phyloP scores from a whole-genome alignment of 1,140 invertebrate genomes.

The Philotrypesis tridentata region DNA sequence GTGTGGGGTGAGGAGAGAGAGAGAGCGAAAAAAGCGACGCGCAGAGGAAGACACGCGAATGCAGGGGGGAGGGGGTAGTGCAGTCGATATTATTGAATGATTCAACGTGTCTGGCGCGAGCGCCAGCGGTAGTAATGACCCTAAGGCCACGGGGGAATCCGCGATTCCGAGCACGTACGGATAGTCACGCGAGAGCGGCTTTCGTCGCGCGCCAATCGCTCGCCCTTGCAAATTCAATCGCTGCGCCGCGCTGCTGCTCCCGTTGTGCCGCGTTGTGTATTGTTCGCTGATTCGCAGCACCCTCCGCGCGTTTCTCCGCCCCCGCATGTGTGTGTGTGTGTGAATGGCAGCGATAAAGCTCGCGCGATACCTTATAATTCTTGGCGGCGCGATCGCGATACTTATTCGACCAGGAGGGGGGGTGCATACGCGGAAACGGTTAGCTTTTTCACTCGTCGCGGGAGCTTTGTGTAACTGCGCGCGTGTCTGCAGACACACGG shows the following conservation, averaged over 20 bases:
- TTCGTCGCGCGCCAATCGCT: constrained; percentile 4
- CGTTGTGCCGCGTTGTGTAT: not conserved
- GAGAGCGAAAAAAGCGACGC: not conserved
- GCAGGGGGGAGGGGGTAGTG: not conserved
- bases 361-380: not conserved
- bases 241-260: not conserved
- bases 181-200: constrained; percentile 31
- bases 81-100: constrained; percentile 39
- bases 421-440: no score
- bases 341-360: no score
- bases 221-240: constrained; percentile 29
- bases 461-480: no score
- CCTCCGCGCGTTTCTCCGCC: no score
- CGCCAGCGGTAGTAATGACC: constrained; percentile 22
- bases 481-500: no score
- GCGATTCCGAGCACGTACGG: constrained; percentile 29
- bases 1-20: not conserved
- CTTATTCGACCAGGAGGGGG: no score
- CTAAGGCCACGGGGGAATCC: not conserved
- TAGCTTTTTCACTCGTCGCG: no score
- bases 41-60: not conserved
- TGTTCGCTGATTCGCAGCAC: not conserved
- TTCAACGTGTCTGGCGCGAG: constrained; percentile 21
- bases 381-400: no score
- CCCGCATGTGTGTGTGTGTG: no score